phyloP scores from a whole-genome alignment of 2,888 invertebrate genomes.

The Glyphotaelius pellucidus region DNA sequence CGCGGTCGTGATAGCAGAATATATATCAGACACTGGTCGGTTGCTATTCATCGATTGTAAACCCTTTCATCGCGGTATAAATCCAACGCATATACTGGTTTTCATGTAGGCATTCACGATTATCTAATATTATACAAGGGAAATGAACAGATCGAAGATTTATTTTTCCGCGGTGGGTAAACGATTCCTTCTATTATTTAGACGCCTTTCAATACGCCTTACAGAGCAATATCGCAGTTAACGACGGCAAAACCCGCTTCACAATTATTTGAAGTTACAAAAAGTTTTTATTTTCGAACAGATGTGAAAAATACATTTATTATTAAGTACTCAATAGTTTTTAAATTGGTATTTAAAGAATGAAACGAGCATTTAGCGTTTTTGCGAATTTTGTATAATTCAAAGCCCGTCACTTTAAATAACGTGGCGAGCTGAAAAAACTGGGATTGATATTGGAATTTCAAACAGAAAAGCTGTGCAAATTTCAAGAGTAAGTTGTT shows the following conservation, averaged over 20 bases:
- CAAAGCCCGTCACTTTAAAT: neutral
- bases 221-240: neutral
- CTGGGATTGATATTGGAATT: neutral
- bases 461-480: neutral
- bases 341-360: too few relatives aligned
- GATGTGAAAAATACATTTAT: too few relatives aligned
- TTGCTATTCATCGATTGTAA: slow-evolving; percentile 28
- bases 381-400: too few relatives aligned
- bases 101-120: slow-evolving; percentile 7
- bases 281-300: too few relatives aligned
- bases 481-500: neutral
- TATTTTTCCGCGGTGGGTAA: neutral
- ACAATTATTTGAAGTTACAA: neutral
- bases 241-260: neutral
- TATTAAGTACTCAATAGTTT: too few relatives aligned
- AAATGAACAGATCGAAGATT: neutral
- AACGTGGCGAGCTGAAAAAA: neutral
- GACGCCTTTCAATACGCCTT: neutral
- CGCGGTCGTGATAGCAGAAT: slow-evolving; percentile 44
- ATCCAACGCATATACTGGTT: neutral
- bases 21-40: slow-evolving; percentile 4
- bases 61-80: neutral
- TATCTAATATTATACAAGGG: neutral
- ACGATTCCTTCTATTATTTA: neutral
- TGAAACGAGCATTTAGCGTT: too few relatives aligned